Evolutionary conservation across 2,113 vertebrate genomes (phyloP), one percentile per base, ranked within the genome.

Genomic region (Ariopsis seemanni): DNA sequence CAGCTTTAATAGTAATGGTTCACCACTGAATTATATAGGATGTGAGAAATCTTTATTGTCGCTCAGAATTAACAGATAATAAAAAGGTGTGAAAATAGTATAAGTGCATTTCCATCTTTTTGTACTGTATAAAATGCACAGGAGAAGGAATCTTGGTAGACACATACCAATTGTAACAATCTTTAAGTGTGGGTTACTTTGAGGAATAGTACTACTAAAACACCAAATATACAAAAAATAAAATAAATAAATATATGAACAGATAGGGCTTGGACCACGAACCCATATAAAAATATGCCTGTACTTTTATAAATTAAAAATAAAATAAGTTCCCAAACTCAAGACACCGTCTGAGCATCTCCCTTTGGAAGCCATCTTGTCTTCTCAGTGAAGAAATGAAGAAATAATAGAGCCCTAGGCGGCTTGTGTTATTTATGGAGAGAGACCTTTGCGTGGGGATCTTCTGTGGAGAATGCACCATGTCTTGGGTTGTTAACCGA

Each of bases 351-450:
- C 67, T 18, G n/a, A 57, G 30, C 10, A 84, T 34, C 50, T 88
- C 80, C 79, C 82, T 34, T 67, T 17, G 62, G 87, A 85, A 65
- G 71, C 20, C 72, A 79, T 50, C 67, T 74, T 82, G 62, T 89
- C 86, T 85, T 83, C 86, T 84, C 60, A 75, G 71, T 89, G 86
- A 86, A 63, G 67, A 42, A 83, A 65, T 27, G 62, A 83, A 63
- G 30, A 82, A 25, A 88, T 92, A 94, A 93, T 92, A 92, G 89
- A 92, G 92, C 87, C 92, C 93, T 88, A 81, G 82, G 90, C 65
- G 92, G 90, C 7, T 60, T 2, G 85, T 91, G 90, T 90, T 93
- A 93, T 93, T 93, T 91, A 86, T 90, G 91, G 91, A 90, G 86
- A 87, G 77, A 81, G 78, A 50, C 90, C 89, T 91, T 88, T 90